phyloP scores from a whole-genome alignment of 2,797 vertebrate genomes.

The Acropternis orthonyx region DNA sequence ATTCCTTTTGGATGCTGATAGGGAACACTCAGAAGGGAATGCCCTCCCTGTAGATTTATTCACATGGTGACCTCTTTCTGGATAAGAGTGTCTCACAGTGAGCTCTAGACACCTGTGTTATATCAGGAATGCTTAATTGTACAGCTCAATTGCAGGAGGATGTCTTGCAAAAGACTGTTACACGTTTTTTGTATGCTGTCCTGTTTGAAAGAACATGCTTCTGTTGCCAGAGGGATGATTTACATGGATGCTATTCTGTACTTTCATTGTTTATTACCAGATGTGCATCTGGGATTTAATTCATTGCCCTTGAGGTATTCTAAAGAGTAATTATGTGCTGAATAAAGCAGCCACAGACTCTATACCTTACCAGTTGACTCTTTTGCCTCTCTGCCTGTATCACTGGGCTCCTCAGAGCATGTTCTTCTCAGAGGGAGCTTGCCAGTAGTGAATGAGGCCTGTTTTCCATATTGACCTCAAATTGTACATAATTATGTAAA shows the following conservation, averaged over 20 bases:
- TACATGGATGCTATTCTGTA: not conserved
- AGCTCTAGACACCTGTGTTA: not conserved
- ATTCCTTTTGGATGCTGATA: not conserved
- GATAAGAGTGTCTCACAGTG: not conserved
- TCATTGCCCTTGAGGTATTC: not conserved
- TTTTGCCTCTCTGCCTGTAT: not conserved
- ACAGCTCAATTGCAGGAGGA: not conserved
- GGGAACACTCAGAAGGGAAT: not conserved
- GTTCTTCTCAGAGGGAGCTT: slow-evolving; percentile 27
- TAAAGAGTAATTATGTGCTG: not conserved
- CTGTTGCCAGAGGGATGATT: not conserved
- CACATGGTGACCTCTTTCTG: not conserved
- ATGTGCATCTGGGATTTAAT: not conserved
- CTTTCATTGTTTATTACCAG: not conserved
- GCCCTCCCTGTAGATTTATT: not conserved
- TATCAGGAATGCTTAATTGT: not conserved
- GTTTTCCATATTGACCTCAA: slow-evolving; percentile 56
- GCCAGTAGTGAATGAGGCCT: not conserved
- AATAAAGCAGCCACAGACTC: not conserved
- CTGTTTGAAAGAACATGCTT: not conserved
- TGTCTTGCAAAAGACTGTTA: not conserved
- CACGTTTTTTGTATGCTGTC: not conserved
- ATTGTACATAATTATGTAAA: slow-evolving; percentile 36
- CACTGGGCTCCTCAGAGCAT: not conserved
- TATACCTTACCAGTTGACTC: not conserved